Evolutionary conservation across 2,888 invertebrate species (phyloP), one percentile per base, ranked within the genome.

Genomic region (Villa cingulata): DNA sequence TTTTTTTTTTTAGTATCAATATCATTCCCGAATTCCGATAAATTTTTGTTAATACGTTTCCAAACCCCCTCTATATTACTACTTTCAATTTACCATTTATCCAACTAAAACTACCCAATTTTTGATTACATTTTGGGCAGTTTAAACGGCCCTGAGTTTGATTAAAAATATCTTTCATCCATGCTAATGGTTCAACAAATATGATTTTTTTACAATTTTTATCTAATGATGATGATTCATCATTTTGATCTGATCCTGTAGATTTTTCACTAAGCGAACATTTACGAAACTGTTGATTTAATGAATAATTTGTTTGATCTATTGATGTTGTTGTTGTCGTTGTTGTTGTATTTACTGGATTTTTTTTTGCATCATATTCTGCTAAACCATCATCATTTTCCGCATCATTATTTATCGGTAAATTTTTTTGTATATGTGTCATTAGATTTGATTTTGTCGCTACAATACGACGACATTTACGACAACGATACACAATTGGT

Each of bases 81-180:
- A n/a, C n/a, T n/a, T n/a, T n/a, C n/a, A n/a, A n/a, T 72, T 62
- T 54, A 83, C 84, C 87, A 78, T 83, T 84, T 50, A 86, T 76
- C 94, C 92, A 92, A 65, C 86, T 89, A 65, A 86, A 92, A 49
- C 86, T 87, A 27, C 92, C 94, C 51, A 92, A 73, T 70, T 92
- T 91, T 51, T 78, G 78, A 50, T 72, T 72, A 62, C 92, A 92
- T 65, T 87, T 86, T 41, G 91, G 87, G 66, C 92, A 86, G 66
- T 81, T 75, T 52, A 94, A 74, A 68, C 91, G 90, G 37, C 91
- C 91, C 59, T 85, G 81, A 15, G 81, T 74, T 48, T 72, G 74
- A 57, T 78, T 77, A 37, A 76, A 71, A 41, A 84, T 79, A 58
- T 80, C 76, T 43, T 74, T 73, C 90, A 92, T 92, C 92, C 94